Base-by-base conservation (phyloP, 2,888 invertebrate species). In the Colostygia pectinataria region DNA sequence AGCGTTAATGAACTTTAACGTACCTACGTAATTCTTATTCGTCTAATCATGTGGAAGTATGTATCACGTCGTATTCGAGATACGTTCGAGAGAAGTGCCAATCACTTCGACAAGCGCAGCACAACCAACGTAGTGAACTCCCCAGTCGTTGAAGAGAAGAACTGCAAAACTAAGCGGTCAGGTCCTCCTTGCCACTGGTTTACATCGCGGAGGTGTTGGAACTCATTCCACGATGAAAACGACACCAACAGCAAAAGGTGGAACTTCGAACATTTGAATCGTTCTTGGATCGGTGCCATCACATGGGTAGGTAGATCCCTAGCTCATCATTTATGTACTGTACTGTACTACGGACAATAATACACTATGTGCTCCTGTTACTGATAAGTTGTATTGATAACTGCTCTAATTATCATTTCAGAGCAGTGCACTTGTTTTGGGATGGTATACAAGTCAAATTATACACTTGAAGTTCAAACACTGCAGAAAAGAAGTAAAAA, bases 361-460 rank as follows among this genome's bases (percentile, higher is more conserved):
- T 6, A 4, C 5, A 20, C 20, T n/a, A n/a, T n/a, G n/a, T n/a
- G n/a, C n/a, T n/a, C n/a, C n/a, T n/a, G n/a, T n/a, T n/a, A n/a
- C n/a, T n/a, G n/a, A n/a, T 24, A 8, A 12, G 24, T 13, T 24
- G 13, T 43, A 8, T 43, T 23, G 13, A 20, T 20, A 28, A 7
- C 10, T 6, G 7, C 54, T 57, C 23, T 37, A 78, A n/a, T n/a
- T n/a, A n/a, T n/a, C 82, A 5, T 43, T 40, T 52, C 81, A 93
- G 93, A 92, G 93, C 59, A 90, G 93, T 61, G 91, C 91, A 10
- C 68, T 93, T 33, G 91, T 93, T 9, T 69, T 93, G 50, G 93
- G 93, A 31, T 93, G 92, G 92, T 91, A 92, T 49, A 86, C 93
- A 12, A 92, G 91, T 63, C 93, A 93, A 61, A 76, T 92, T 0